phyloP scores from a whole-genome alignment of 2,113 vertebrate genomes.

The Scomber scombrus region DNA sequence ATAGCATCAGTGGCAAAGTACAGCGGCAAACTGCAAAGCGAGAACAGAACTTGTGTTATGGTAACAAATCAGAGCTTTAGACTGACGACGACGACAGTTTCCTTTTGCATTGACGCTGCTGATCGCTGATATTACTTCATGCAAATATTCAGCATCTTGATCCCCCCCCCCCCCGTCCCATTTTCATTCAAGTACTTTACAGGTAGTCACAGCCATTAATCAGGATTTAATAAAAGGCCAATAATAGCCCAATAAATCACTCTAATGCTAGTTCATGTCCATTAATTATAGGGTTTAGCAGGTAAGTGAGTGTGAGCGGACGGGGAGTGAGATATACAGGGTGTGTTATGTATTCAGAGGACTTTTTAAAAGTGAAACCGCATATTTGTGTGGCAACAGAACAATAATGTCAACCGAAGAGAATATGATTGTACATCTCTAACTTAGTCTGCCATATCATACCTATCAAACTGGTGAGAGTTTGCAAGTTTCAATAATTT shows the following conservation, averaged over 20 bases:
- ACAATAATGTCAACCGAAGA: background rate
- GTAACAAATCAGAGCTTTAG: background rate
- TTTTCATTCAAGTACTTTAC: constrained; percentile 45
- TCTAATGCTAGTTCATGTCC: constrained; percentile 5
- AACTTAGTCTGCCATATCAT: too few species aligned
- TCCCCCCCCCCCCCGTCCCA: background rate
- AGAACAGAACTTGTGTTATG: constrained; percentile 42
- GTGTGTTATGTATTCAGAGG: background rate
- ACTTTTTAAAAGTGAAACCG: constrained; percentile 5
- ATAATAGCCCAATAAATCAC: constrained; percentile 60
- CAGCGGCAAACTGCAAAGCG: constrained; percentile 46
- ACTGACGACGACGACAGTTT: constrained; percentile 13
- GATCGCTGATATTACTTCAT: background rate
- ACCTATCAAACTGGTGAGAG: too few species aligned
- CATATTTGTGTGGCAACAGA: background rate
- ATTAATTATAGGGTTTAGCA: constrained; percentile 38
- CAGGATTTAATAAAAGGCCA: constrained; percentile 66
- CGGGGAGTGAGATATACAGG: constrained; percentile 9
- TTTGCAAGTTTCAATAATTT: background rate
- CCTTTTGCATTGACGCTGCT: background rate
- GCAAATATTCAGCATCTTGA: constrained; percentile 7
- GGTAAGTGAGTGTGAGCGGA: constrained; percentile 40
- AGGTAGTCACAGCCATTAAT: constrained; percentile 49
- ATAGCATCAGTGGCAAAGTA: constrained; percentile 52
- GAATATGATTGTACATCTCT: background rate